Evolutionary conservation across 2,888 invertebrate species (phyloP), one percentile per base, ranked within the genome.

Genomic region (Trisateles emortualis): DNA sequence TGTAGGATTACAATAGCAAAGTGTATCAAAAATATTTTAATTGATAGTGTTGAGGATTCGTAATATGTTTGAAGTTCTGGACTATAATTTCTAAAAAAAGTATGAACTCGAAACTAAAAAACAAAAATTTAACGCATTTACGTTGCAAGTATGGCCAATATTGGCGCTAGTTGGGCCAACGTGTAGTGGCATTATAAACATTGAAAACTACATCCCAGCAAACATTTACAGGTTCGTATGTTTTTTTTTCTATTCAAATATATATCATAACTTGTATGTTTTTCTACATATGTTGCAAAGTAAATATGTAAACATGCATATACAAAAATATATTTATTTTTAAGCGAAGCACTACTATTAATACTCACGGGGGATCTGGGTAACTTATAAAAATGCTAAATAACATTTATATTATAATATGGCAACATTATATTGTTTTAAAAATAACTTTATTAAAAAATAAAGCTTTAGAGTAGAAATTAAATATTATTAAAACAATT

Each of bases 271-370:
- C 5, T 2, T 26, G 4, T 26, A 26, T 3, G 9, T 8, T 17
- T 24, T 32, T 11, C 38, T 43, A 43, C 19, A 19, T 24, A 19
- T 1, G 11, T 24, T 16, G 13, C n/a, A 41, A 13, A 16, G 16
- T 26, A 22, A 42, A n/a, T 36, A n/a, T 1, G 11, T 29, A 38
- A 30, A 47, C 52, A 52, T 46, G 46, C 46, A 19, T 17, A 29
- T 33, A 39, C 17, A 13, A 52, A 40, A 32, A 35, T 30, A 14
- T 9, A 52, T 1, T 35, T 16, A 8, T 14, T 36, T 19, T 33
- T 38, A 38, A 50, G 52, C 55, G 16, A 52, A 44, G 46, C 50
- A 44, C 43, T 45, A 39, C n/a, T n/a, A n/a, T n/a, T n/a, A 36
- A 41, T 43, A 53, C 49, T 39, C 29, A 35, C 13, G 44, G 41